Percentiles rank a stretch among this genome's conserved stretches.
Evolutionary conservation across 2,797 vertebrate species (phyloP).

Genomic region (Molossus alvarezi): DNA sequence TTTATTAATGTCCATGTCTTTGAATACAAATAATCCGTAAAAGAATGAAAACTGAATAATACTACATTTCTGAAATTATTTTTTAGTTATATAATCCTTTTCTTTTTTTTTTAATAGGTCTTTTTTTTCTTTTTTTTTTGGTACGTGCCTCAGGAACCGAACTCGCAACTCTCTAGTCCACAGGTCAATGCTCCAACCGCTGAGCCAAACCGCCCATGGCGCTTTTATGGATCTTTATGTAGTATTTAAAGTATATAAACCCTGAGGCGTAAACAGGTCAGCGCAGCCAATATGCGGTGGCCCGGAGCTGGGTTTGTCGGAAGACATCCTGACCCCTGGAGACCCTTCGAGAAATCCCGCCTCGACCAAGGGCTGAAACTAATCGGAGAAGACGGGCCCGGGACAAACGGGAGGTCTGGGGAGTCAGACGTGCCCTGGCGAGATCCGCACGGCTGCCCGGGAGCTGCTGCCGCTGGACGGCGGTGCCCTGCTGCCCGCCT

Average conservation of each 20-base stretch:
- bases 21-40: not conserved
- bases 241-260: not conserved
- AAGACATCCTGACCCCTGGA: conserved; percentile 97
- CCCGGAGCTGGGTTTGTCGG: conserved; percentile 96
- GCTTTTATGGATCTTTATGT: not conserved
- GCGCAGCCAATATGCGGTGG: conserved; percentile 93
- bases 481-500: conserved; percentile 89
- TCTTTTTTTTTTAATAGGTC: not conserved
- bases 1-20: not conserved
- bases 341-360: conserved; percentile 97
- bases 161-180: too few species aligned
- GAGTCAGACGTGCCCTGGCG: conserved; percentile 97
- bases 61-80: not conserved
- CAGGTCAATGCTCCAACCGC: too few species aligned
- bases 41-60: not conserved
- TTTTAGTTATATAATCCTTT: not conserved
- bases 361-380: conserved; percentile 97
- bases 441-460: conserved; percentile 97
- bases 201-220: too few species aligned
- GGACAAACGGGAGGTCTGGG: conserved; percentile 97
- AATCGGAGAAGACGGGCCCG: conserved; percentile 96
- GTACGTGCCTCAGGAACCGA: too few species aligned
- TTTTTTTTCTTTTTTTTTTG: too few species aligned
- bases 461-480: conserved; percentile 96
- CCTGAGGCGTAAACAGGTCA: too few species aligned